Evolutionary conservation across 2,113 vertebrate species (phyloP).

Genomic region (cattle (Bos taurus)): ARS-UCD2.0 NC_037344.1:48669501-48670000

Average conservation of each 20-base stretch:
- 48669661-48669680: neutral
- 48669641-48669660: too few relatives aligned
- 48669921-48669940: neutral
- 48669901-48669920: neutral
- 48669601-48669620: neutral
- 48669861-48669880: neutral
- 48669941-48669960: neutral
- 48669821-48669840: neutral
- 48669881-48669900: neutral
- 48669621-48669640: rapidly evolving
- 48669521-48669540: rapidly evolving
- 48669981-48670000: neutral
- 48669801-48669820: neutral
- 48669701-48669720: rapidly evolving
- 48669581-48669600: too few relatives aligned
- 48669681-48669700: rapidly evolving
- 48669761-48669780: neutral
- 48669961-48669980: neutral
- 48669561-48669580: neutral
- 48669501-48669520: neutral
- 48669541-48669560: neutral
- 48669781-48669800: neutral
- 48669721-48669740: neutral
- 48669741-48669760: neutral
- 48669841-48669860: neutral